A percentile compares a stretch with the other conserved stretches of the same genome.
These are phyloP conservation scores for Tokudaia muenninki DNA, from an alignment of 2,797 vertebrate species.

Conservation along the genomic window DNA sequence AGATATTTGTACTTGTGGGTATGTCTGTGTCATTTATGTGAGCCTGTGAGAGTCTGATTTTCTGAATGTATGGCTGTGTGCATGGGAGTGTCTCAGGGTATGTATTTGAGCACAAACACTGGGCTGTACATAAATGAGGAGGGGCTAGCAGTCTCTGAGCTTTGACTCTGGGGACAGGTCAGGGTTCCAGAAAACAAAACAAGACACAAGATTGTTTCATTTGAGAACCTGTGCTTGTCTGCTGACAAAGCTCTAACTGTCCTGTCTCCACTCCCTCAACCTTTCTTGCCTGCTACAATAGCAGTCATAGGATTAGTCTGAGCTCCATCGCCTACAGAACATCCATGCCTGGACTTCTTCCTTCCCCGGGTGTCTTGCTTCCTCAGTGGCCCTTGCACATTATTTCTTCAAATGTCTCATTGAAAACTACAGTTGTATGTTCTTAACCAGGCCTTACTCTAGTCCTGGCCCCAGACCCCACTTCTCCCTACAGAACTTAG, in stretches of 20 bases:
- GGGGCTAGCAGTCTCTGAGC: not conserved
- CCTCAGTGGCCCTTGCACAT: accelerated
- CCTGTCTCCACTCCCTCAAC: not conserved
- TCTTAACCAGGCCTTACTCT: not conserved
- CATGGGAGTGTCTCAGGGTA: not conserved
- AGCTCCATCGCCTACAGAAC: not conserved
- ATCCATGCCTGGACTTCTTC: no score
- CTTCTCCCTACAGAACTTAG: not conserved
- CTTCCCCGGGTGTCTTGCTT: not conserved
- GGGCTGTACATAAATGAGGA: no score
- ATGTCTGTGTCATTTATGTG: not conserved
- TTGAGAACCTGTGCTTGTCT: not conserved
- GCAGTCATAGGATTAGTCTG: not conserved
- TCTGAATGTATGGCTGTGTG: no score
- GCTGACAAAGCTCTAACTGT: not conserved
- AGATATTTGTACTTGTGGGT: not conserved
- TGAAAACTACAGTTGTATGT: not conserved
- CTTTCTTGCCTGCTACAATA: constrained; percentile 52
- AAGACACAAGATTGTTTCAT: not conserved
- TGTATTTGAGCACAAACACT: not conserved
- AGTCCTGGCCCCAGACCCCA: no score
- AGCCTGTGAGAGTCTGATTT: not conserved
- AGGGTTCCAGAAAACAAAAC: not conserved
- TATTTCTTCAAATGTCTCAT: accelerated
- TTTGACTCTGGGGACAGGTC: not conserved